Base-by-base conservation (phyloP, 2,113 vertebrate genomes). In the Stegastes partitus region DNA sequence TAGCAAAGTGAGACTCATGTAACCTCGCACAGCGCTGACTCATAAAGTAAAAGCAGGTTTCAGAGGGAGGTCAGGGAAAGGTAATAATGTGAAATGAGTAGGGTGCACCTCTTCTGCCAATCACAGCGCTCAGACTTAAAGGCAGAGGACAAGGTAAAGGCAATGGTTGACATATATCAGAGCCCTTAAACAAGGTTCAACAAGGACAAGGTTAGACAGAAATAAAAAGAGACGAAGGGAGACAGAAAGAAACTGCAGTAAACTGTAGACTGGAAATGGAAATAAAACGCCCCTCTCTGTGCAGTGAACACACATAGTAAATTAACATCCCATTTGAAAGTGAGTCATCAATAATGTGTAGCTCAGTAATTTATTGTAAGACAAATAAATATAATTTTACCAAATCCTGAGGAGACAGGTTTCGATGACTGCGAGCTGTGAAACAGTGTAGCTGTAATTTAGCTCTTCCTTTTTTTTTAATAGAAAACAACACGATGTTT, bases 1-100 rank as follows among this genome's bases (percentile, higher is more conserved):
- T 57, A 57, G 31, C 31, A 66, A 53, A 47, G 49, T 47, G 57
- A 19, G 15, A 65, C 66, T 10, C 15, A 21, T 44, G 50, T 26
- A 67, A 68, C 53, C 22, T 49, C 22, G 14, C 42, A 47, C 22
- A 19, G 34, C 15, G 23, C 55, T 54, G 68, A 63, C 22, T 79
- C 68, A 77, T 56, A 68, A 81, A 81, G 57, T 47, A 62, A 61
- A 72, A 37, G 54, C 67, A 56, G 31, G 53, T 75, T 59, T 82
- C 45, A 74, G 21, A 64, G 11, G 37, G 72, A 80, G 77, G 66
- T 84, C 66, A 77, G 25, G 31, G 9, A 67, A 67, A 67, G 59
- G 57, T 83, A 79, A 88, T 79, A 68, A 81, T 59, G 25, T 42
- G n/a, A 75, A 87, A 85, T 67, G 19, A 82, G 66, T 49, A 71